These are phyloP conservation scores for Lanius collurio DNA, from an alignment of 2,113 vertebrate genomes.

Conservation along the genomic window DNA sequence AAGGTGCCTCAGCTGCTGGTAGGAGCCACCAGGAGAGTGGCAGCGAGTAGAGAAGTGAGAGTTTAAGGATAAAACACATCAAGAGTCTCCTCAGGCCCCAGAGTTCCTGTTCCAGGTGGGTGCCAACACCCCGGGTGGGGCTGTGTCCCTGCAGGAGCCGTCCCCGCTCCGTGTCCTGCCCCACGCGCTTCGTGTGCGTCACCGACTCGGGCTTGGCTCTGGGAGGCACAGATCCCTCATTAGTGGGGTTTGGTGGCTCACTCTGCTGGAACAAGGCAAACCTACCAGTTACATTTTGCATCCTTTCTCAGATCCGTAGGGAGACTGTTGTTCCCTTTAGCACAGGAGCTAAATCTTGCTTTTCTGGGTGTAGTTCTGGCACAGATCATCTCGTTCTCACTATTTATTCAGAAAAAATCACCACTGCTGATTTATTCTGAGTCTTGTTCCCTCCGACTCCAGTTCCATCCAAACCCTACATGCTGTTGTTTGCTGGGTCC, in stretches of 20 bases:
- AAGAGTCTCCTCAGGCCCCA: background rate
- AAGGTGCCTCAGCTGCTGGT: too few relatives aligned
- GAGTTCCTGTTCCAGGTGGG: rapidly evolving
- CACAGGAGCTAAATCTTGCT: background rate
- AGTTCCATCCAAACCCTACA: rapidly evolving
- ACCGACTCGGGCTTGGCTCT: background rate
- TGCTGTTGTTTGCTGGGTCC: background rate
- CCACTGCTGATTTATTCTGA: background rate
- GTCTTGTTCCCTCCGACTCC: background rate
- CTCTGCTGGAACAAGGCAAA: background rate
- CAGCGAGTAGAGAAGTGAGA: rapidly evolving
- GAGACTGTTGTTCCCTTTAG: background rate
- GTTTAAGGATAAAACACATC: rapidly evolving
- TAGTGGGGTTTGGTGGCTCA: background rate
- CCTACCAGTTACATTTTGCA: rapidly evolving
- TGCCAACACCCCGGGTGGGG: rapidly evolving
- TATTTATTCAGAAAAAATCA: background rate
- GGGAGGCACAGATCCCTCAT: background rate
- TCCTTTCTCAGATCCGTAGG: too few relatives aligned
- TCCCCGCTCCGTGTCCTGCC: background rate
- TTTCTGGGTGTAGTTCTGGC: background rate
- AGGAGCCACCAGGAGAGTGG: rapidly evolving
- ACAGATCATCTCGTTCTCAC: background rate
- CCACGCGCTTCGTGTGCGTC: background rate
- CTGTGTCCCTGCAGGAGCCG: background rate